These are phyloP conservation scores for Atopsyche davidsoni DNA, from an alignment of 1,140 invertebrate species.

Conservation along the genomic window DNA sequence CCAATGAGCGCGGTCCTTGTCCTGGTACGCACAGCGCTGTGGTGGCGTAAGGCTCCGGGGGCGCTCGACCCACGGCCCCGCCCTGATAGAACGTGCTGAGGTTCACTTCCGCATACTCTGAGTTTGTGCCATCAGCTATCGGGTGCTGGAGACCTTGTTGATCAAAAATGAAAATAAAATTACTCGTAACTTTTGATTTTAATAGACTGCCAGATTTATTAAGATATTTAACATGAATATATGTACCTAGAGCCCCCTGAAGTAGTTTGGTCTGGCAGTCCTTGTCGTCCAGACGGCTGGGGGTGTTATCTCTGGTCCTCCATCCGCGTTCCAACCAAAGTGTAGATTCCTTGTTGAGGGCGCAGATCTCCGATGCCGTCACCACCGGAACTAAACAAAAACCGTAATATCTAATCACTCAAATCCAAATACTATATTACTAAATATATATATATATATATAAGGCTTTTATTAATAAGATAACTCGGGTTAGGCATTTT, in stretches of 20 bases:
- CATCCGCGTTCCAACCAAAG: constrained; percentile 59
- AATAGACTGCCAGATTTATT: too few relatives aligned
- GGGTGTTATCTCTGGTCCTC: constrained; percentile 44
- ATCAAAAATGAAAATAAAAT: constrained; percentile 1
- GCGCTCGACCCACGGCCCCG: constrained; percentile 45
- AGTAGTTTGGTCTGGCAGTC: constrained; percentile 53
- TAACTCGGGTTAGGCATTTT: too few relatives aligned
- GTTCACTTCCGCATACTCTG: constrained; percentile 63
- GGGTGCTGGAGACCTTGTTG: constrained; percentile 38
- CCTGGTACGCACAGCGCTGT: constrained; percentile 49
- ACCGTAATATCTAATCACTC: neutral
- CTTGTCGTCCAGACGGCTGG: constrained; percentile 40
- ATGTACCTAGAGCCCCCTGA: constrained; percentile 35
- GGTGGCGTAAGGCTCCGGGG: constrained; percentile 64
- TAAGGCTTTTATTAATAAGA: too few relatives aligned
- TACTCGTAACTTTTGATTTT: too few relatives aligned
- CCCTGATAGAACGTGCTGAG: constrained; percentile 63
- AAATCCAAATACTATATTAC: neutral
- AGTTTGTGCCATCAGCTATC: constrained; percentile 44
- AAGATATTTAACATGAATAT: too few relatives aligned
- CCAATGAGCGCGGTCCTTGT: constrained; percentile 25
- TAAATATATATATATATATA: constrained; percentile 11
- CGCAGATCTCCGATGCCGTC: constrained; percentile 39
- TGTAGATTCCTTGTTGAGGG: constrained; percentile 51
- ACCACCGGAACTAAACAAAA: constrained; percentile 40